Percentiles rank a stretch among this genome's conserved stretches.
phyloP scores from a whole-genome alignment of 2,888 invertebrate species.

The Beris morrisii region DNA sequence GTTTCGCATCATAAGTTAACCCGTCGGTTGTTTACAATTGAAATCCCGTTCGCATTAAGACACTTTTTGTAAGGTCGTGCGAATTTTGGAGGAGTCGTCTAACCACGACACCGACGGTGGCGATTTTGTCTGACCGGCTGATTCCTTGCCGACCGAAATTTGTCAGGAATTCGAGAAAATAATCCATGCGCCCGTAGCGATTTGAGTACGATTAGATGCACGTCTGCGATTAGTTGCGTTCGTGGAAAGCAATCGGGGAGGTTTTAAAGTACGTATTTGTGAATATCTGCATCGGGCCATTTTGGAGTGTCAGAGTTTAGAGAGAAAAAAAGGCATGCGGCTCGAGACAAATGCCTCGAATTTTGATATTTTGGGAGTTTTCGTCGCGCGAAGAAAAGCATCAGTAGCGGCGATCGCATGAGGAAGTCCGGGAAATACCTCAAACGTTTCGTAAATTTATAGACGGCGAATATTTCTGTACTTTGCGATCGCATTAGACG shows the following conservation, averaged over 20 bases:
- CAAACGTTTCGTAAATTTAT: not conserved
- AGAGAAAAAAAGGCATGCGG: too few species aligned
- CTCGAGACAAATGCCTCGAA: conserved; percentile 27
- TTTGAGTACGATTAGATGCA: conserved; percentile 1
- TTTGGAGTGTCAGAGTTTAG: too few species aligned
- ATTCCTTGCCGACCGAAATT: conserved; percentile 47
- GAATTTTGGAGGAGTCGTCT: conserved; percentile 13
- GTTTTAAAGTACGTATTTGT: too few species aligned
- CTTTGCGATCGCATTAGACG: conserved; percentile 7
- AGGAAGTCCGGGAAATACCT: not conserved
- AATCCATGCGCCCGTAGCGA: conserved; percentile 11
- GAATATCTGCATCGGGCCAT: not conserved
- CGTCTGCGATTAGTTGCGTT: not conserved
- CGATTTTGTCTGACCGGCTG: conserved; percentile 66
- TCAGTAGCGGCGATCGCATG: too few species aligned
- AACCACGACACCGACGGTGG: conserved; percentile 50
- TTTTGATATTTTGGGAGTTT: too few species aligned
- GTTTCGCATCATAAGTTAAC: not conserved
- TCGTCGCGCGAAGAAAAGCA: too few species aligned
- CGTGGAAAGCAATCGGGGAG: not conserved
- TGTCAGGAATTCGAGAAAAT: conserved; percentile 37
- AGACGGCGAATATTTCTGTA: not conserved
- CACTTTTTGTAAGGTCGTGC: conserved; percentile 17
- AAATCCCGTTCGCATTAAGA: conserved; percentile 2
- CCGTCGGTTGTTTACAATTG: not conserved